Conservation (phyloP, 2,888 invertebrate genomes). For the Pyralis farinalis region DNA sequence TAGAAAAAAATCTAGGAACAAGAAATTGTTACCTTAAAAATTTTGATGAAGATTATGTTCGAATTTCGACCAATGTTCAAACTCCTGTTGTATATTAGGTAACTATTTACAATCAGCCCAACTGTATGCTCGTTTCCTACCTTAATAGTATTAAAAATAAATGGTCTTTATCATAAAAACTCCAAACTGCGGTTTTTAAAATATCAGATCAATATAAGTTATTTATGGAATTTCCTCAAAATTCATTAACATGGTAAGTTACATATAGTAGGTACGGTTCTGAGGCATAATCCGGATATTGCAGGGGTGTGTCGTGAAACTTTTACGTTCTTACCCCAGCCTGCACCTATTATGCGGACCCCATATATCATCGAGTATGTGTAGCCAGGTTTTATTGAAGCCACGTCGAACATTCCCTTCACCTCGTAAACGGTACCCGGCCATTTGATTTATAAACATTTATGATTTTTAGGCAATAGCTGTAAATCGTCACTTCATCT, state of each 20-base stretch:
- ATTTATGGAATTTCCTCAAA: not conserved
- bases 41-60: too few species aligned
- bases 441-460: conserved; percentile 13
- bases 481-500: too few species aligned
- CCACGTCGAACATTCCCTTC: conserved; percentile 29
- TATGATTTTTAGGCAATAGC: too few species aligned
- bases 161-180: too few species aligned
- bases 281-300: not conserved
- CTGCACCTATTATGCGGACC: conserved; percentile 14
- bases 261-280: not conserved
- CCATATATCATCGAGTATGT: conserved; percentile 14
- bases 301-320: conserved; percentile 11
- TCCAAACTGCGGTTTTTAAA: not conserved
- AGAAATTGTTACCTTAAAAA: too few species aligned
- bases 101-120: too few species aligned
- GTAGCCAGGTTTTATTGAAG: conserved; percentile 33
- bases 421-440: conserved; percentile 32
- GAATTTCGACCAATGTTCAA: too few species aligned
- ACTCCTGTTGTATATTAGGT: too few species aligned
- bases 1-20: too few species aligned
- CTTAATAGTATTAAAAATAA: too few species aligned
- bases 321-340: conserved; percentile 15
- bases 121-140: too few species aligned
- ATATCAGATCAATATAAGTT: not conserved
- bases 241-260: not conserved